Evolutionary conservation across 2,888 invertebrate species (phyloP).

Genomic region (Lottia gigantea): DNA sequence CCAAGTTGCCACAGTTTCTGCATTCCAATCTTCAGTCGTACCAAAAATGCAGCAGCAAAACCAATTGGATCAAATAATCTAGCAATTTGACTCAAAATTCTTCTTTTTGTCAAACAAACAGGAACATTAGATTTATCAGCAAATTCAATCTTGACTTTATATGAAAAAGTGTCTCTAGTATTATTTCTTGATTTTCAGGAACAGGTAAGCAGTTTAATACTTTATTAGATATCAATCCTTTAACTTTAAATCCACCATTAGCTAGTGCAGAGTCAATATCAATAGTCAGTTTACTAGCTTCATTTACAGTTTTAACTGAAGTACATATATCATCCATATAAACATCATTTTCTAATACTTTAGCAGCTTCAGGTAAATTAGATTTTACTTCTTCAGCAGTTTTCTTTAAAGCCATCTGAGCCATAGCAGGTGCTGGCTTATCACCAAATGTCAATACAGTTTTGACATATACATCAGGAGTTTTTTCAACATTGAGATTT

Average conservation of each 20-base stretch:
- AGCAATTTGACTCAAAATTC: not conserved
- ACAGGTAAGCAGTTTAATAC: not conserved
- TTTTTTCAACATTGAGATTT: slow-evolving; percentile 4
- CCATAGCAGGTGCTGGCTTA: slow-evolving; percentile 19
- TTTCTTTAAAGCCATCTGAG: slow-evolving; percentile 12
- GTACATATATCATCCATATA: not conserved
- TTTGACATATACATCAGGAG: slow-evolving; percentile 20
- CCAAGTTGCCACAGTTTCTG: slow-evolving; percentile 1
- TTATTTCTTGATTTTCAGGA: not conserved
- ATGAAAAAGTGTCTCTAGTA: not conserved
- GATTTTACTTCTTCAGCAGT: too few species aligned
- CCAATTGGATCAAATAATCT: not conserved
- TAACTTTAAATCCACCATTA: slow-evolving; percentile 1
- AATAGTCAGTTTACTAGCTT: not conserved
- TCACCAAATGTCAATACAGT: slow-evolving; percentile 19
- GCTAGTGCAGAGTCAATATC: not conserved
- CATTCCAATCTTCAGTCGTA: not conserved
- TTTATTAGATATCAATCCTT: not conserved
- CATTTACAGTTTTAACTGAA: not conserved
- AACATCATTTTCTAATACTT: not conserved
- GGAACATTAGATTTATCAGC: not conserved
- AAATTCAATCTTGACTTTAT: not conserved
- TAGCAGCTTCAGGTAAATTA: too few species aligned
- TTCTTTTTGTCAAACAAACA: not conserved
- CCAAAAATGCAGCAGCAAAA: slow-evolving; percentile 7